Percentiles rank a stretch among this genome's conserved stretches.
These are phyloP conservation scores for Trichonephila clavata DNA, from an alignment of 1,140 invertebrate species.

Conservation along the genomic window DNA sequence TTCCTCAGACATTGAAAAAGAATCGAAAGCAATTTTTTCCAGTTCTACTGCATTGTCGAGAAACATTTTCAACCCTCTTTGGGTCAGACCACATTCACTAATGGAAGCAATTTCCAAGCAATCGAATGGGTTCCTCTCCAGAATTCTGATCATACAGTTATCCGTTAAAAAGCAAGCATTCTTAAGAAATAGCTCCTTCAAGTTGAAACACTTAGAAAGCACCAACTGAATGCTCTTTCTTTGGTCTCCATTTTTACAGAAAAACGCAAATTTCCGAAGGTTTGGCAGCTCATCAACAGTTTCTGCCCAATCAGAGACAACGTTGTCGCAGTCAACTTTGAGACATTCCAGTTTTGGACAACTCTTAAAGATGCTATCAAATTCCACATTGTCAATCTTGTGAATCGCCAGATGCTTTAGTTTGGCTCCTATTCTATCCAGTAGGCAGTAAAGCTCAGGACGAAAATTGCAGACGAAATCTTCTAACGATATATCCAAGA, in stretches of 20 bases:
- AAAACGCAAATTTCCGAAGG: background rate
- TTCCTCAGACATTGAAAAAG: background rate
- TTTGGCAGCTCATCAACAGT: background rate
- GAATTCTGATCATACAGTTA: background rate
- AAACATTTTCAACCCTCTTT: background rate
- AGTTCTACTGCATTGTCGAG: background rate
- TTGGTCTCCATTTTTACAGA: background rate
- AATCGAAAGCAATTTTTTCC: background rate
- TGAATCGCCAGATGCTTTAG: background rate
- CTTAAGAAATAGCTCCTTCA: background rate
- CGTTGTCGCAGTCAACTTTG: background rate
- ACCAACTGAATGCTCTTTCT: background rate
- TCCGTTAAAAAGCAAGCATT: background rate
- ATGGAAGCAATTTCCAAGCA: background rate
- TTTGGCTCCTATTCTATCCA: background rate
- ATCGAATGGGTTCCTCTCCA: background rate
- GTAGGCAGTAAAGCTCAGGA: background rate
- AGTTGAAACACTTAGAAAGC: background rate
- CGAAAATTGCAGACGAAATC: background rate
- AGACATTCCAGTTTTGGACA: background rate
- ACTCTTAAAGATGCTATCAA: background rate
- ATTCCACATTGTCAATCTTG: background rate
- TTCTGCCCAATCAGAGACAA: background rate
- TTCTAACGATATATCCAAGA: background rate
- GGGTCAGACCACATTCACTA: background rate